Conservation (phyloP, 2,888 invertebrate genomes). For the Smittia sp. region DNA sequence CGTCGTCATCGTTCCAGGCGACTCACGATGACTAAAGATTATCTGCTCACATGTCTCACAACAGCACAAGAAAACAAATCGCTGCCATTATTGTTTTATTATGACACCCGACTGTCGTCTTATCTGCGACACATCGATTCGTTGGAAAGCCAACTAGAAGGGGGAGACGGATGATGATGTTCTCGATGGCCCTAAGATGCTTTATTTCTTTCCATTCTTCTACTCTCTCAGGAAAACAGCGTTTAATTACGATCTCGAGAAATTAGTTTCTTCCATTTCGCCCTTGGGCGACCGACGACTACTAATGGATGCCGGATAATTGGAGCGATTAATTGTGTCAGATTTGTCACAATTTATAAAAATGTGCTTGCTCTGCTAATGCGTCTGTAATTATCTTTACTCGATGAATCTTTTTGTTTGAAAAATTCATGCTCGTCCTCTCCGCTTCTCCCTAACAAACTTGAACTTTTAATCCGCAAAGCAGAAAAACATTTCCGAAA, state of each 20-base stretch:
- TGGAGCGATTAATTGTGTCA: slow-evolving; percentile 5
- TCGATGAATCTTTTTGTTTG: neutral
- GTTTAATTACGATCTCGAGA: neutral
- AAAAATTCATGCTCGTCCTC: neutral
- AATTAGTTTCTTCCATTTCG: slow-evolving; percentile 6
- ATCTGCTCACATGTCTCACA: slow-evolving; percentile 16
- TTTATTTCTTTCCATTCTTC: neutral
- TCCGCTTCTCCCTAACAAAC: neutral
- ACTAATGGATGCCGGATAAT: slow-evolving; percentile 20
- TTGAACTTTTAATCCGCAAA: slow-evolving; percentile 14
- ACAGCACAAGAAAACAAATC: neutral
- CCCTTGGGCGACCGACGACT: neutral
- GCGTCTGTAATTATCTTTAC: slow-evolving; percentile 9
- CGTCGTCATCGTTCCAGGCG: neutral
- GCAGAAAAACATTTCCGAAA: neutral
- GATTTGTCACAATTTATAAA: slow-evolving; percentile 19
- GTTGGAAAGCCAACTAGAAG: neutral
- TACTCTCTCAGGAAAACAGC: neutral
- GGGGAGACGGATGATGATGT: neutral
- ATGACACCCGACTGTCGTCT: neutral
- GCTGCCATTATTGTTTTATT: slow-evolving; percentile 1
- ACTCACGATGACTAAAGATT: neutral
- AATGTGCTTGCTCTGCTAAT: neutral
- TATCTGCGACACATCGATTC: neutral
- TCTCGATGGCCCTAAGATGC: neutral